These are phyloP conservation scores for Hiodon alosoides DNA, from an alignment of 2,113 vertebrate species.

Conservation along the genomic window DNA sequence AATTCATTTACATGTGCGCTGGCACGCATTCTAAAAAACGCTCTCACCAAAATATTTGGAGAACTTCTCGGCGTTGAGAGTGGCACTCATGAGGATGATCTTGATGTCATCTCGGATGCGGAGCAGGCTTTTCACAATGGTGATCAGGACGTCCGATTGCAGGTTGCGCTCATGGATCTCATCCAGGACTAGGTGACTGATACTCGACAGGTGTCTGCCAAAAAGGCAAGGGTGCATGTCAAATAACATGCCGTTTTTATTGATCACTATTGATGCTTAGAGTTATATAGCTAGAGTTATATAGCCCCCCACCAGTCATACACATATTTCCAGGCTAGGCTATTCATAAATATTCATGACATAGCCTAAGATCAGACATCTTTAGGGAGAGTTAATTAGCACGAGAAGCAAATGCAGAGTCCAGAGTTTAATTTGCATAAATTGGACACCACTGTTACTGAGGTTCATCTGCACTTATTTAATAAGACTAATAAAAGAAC, in stretches of 20 bases:
- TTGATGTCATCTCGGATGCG: conserved; percentile 74
- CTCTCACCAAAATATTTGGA: conserved; percentile 86
- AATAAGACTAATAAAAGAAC: too few relatives aligned
- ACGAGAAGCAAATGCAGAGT: not conserved
- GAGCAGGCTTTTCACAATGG: conserved; percentile 85
- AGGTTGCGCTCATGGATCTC: conserved; percentile 96
- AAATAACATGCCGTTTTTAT: not conserved
- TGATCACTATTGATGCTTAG: too few relatives aligned
- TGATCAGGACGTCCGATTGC: conserved; percentile 89
- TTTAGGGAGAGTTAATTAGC: not conserved
- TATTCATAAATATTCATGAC: not conserved
- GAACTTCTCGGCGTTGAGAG: conserved; percentile 93
- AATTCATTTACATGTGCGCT: too few relatives aligned
- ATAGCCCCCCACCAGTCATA: too few relatives aligned
- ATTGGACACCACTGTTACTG: not conserved
- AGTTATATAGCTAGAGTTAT: too few relatives aligned
- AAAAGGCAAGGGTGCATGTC: too few relatives aligned
- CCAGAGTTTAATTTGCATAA: not conserved
- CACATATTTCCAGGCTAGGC: not conserved
- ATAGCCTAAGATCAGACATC: not conserved
- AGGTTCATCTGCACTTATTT: too few relatives aligned
- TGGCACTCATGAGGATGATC: conserved; percentile 92
- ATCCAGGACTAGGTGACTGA: conserved; percentile 89
- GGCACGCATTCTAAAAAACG: too few relatives aligned
- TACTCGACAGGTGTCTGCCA: conserved; percentile 71